These are phyloP conservation scores for Ceraclea dissimilis DNA, from an alignment of 2,888 invertebrate genomes.

Conservation along the genomic window DNA sequence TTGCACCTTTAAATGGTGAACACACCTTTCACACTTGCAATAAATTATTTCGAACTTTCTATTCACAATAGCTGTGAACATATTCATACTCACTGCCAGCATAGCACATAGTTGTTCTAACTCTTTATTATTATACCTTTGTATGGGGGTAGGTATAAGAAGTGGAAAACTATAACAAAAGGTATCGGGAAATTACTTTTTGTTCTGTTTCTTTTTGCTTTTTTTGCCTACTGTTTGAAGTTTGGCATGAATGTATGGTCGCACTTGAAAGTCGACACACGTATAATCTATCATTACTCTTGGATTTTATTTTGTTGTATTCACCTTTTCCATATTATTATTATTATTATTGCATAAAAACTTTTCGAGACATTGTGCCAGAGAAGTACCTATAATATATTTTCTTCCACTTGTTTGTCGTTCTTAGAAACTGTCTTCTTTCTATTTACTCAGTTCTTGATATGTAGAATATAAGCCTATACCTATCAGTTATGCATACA, in stretches of 20 bases:
- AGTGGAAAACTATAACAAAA: conserved; percentile 5
- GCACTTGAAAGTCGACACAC: conserved; percentile 19
- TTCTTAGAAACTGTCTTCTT: too few species aligned
- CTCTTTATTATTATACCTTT: too few species aligned
- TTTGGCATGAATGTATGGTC: conserved; percentile 24
- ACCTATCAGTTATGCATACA: too few species aligned
- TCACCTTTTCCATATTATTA: too few species aligned
- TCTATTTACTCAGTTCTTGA: too few species aligned
- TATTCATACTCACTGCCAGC: neutral
- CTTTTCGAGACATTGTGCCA: neutral
- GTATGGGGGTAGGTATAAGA: neutral
- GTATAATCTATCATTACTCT: conserved; percentile 24
- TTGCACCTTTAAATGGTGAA: too few species aligned
- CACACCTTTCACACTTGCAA: conserved; percentile 5
- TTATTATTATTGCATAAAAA: neutral
- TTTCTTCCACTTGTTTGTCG: too few species aligned
- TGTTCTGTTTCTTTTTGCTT: conserved; percentile 13
- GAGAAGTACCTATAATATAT: too few species aligned
- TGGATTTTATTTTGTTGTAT: conserved; percentile 19
- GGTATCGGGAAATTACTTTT: conserved; percentile 7
- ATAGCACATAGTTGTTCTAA: too few species aligned
- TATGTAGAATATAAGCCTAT: too few species aligned
- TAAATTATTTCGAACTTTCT: conserved; percentile 7
- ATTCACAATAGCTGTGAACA: neutral
- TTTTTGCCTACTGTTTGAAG: conserved; percentile 4